These are phyloP conservation scores for Ernsta delagoae DNA, from an alignment of 2,888 invertebrate species.

Conservation along the genomic window DNA sequence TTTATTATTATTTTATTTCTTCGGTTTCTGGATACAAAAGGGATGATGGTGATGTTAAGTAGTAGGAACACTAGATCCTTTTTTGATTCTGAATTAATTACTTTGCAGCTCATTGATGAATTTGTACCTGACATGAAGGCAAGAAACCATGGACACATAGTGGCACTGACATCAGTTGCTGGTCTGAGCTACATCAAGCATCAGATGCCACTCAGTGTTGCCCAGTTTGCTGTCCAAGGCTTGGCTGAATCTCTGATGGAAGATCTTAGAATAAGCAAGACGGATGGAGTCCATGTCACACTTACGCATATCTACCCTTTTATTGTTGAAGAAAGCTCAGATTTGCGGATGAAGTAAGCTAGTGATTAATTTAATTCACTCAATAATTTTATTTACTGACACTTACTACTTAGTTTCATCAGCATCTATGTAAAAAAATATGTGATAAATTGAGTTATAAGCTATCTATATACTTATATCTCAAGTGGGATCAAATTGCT, in stretches of 20 bases:
- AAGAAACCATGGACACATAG: conserved; percentile 85
- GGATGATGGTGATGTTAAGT: too few species aligned
- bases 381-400: too few species aligned
- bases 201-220: conserved; percentile 86
- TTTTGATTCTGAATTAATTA: too few species aligned
- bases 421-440: too few species aligned
- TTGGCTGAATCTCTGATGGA: conserved; percentile 86
- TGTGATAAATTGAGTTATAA: too few species aligned
- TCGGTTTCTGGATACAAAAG: too few species aligned
- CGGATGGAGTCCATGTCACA: conserved; percentile 84
- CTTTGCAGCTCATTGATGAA: conserved; percentile 80
- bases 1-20: too few species aligned
- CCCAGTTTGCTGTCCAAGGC: conserved; percentile 88
- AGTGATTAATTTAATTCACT: too few species aligned
- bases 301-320: conserved; percentile 87
- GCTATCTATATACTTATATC: too few species aligned
- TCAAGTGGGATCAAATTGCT: too few species aligned
- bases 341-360: conserved; percentile 83
- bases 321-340: conserved; percentile 82
- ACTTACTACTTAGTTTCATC: too few species aligned
- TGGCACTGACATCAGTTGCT: conserved; percentile 86
- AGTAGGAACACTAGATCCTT: too few species aligned
- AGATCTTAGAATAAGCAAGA: conserved; percentile 84
- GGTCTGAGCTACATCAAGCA: conserved; percentile 85
- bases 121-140: conserved; percentile 86